These are phyloP conservation scores for Pristionchus pacificus DNA, from an alignment of 1,140 invertebrate species.

Conservation along the genomic window DNA sequence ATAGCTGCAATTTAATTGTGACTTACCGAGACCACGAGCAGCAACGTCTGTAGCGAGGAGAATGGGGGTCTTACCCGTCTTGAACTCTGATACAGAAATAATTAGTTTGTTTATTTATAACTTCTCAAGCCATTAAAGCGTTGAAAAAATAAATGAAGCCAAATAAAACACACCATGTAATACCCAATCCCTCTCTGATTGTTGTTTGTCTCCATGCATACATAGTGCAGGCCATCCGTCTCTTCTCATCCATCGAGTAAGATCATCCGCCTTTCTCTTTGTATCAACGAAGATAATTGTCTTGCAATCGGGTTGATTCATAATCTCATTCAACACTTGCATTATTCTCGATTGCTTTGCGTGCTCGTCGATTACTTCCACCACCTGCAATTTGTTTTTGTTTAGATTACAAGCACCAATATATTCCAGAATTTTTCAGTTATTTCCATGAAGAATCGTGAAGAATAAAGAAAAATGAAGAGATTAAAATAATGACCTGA, in stretches of 20 bases:
- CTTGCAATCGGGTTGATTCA: conserved; percentile 43
- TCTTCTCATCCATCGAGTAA: conserved; percentile 83
- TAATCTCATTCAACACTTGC: conserved; percentile 49
- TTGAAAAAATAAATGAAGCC: not conserved
- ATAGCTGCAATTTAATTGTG: too few species aligned
- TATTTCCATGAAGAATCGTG: too few species aligned
- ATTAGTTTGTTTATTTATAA: not conserved
- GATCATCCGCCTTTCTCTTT: conserved; percentile 89
- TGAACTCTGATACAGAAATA: conserved; percentile 72
- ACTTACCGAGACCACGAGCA: conserved; percentile 89
- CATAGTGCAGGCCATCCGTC: conserved; percentile 69
- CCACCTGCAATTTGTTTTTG: too few species aligned
- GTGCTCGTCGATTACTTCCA: conserved; percentile 51
- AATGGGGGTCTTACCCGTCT: conserved; percentile 81
- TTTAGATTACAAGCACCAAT: too few species aligned
- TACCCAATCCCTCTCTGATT: conserved; percentile 63
- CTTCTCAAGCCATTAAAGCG: not conserved
- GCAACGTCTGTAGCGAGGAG: conserved; percentile 97
- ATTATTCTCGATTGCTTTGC: conserved; percentile 44
- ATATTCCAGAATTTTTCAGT: too few species aligned
- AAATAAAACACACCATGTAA: conserved; percentile 58
- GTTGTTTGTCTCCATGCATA: conserved; percentile 65
- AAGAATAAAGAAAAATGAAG: too few species aligned
- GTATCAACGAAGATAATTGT: conserved; percentile 91
- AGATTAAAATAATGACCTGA: too few species aligned